Conservation (phyloP, 2,888 invertebrate species). For the Platycnemis pennipes region DNA sequence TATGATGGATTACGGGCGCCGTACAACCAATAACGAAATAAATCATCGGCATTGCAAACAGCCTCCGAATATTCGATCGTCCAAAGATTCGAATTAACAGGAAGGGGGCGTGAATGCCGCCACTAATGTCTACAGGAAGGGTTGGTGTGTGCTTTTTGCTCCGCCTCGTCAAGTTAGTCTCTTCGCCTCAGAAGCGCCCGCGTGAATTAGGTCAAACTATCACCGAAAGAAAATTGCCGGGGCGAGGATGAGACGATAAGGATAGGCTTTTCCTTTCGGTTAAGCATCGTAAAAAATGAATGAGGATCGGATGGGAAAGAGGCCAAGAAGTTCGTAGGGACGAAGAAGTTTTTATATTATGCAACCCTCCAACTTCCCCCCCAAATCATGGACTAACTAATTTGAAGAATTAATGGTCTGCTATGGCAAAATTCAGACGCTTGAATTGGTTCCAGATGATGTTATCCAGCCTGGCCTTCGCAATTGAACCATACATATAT, state of each 20-base stretch:
- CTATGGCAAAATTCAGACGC: not conserved
- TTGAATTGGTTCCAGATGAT: not conserved
- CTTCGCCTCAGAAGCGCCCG: not conserved
- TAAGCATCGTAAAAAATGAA: slow-evolving; percentile 39
- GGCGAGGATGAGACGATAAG: slow-evolving; percentile 43
- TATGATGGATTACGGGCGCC: too few relatives aligned
- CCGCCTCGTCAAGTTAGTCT: not conserved
- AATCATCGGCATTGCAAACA: not conserved
- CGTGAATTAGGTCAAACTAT: slow-evolving; percentile 49
- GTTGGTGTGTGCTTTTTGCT: not conserved
- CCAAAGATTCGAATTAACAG: not conserved
- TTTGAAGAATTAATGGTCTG: not conserved
- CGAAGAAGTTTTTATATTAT: not conserved
- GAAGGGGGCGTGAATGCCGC: not conserved
- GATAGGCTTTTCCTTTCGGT: slow-evolving; percentile 21
- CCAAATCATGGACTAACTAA: not conserved
- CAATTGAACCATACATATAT: not conserved
- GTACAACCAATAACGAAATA: not conserved
- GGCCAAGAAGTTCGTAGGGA: not conserved
- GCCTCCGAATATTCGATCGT: not conserved
- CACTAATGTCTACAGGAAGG: not conserved
- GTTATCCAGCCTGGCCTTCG: not conserved
- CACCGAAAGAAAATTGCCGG: slow-evolving; percentile 48
- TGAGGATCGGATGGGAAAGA: not conserved
- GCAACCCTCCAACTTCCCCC: not conserved